Evolutionary conservation across 2,797 vertebrate genomes (phyloP), one percentile per base, ranked within the genome.

Genomic region (Crocidura indochinensis): DNA sequence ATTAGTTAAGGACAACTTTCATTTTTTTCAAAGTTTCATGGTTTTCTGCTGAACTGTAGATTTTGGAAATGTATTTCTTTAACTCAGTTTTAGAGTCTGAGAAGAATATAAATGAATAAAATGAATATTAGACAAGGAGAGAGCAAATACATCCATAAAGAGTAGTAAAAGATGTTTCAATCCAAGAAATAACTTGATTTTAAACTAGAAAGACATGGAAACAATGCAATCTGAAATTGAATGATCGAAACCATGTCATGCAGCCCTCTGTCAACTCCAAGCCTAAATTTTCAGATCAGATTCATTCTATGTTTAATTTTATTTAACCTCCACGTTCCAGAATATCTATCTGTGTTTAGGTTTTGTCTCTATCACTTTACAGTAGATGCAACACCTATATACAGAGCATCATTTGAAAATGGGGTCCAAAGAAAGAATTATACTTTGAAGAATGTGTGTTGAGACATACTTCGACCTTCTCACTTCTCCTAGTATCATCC

Each of bases 31-130:
- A 75, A 75, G 5, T 76, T 89, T 90, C 69, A 12, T 79, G 17
- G 10, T 5, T 82, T 91, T 89, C 31, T 53, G 84, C 79, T 87
- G 51, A 87, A 89, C 73, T 93, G 84, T 60, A 15, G 20, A 81
- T 38, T 80, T 87, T 53, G 74, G 19, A 94, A 90, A 49, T 79
- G 3, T n/a, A 14, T 76, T 56, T 71, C 86, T 88, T 77, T 51
- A 47, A 79, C 79, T 76, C 82, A 60, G n/a, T 26, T 92, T 87
- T 73, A 10, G 68, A 68, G n/a, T 68, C 38, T 79, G 85, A 15
- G n/a, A 87, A 87, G 78, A 92, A 68, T 73, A 84, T n/a, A 90
- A 91, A 82, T 88, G 69, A 75, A 75, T 73, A 84, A 84, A 86
- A 92, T 8, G 44, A 83, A 82, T 67, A 84, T 67, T 83, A 87